Percentiles rank a stretch among this genome's conserved stretches.
phyloP scores from a whole-genome alignment of 2,888 invertebrate genomes.

The Sussaba pulchella region DNA sequence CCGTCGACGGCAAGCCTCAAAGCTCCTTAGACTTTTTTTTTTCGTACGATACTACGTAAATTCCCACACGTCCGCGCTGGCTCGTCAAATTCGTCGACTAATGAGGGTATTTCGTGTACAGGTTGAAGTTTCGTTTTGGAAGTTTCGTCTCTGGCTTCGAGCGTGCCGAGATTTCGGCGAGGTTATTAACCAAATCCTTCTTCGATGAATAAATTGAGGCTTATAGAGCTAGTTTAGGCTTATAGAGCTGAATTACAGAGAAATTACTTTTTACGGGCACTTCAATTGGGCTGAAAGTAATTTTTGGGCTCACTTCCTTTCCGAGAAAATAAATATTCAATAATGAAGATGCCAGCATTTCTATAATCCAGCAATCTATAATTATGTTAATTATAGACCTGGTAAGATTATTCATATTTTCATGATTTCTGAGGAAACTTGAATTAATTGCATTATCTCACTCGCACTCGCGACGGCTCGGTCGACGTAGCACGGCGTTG shows the following conservation, averaged over 20 bases:
- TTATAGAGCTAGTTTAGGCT: not conserved
- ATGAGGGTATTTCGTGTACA: constrained; percentile 76
- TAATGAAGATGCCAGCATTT: no score
- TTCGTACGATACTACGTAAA: constrained; percentile 67
- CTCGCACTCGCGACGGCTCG: no score
- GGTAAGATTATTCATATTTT: no score
- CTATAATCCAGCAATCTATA: no score
- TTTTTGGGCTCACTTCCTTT: not conserved
- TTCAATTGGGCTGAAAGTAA: no score
- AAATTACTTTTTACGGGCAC: not conserved
- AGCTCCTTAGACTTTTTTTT: constrained; percentile 80
- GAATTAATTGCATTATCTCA: no score
- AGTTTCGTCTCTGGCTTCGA: constrained; percentile 29
- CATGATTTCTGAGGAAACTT: no score
- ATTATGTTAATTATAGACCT: no score
- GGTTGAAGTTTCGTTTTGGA: constrained; percentile 69
- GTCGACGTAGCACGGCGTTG: no score
- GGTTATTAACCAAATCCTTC: constrained; percentile 7
- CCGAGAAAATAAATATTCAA: no score
- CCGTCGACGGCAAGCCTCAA: constrained; percentile 66
- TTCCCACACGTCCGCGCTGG: constrained; percentile 75
- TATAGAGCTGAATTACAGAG: not conserved
- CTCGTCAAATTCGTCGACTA: constrained; percentile 75
- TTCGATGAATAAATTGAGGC: not conserved
- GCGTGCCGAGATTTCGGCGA: not conserved